These are phyloP conservation scores for Nezara viridula DNA, from an alignment of 2,888 invertebrate species.

Conservation along the genomic window DNA sequence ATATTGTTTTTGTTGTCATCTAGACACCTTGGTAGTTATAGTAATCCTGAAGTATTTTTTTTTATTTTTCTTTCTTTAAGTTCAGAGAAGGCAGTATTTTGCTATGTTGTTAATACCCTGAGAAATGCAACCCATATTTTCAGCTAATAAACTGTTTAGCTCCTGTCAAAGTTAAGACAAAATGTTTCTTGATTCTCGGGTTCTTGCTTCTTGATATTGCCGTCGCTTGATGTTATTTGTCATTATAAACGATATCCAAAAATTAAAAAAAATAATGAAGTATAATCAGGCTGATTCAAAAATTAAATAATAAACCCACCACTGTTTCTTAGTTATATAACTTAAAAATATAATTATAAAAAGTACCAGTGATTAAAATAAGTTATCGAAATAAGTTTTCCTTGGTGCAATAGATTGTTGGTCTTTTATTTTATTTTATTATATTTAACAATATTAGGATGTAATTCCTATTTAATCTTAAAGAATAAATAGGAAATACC, in stretches of 20 bases:
- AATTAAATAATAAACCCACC: not conserved
- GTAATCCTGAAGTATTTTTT: no score
- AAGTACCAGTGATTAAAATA: not conserved
- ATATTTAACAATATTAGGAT: not conserved
- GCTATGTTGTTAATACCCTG: not conserved
- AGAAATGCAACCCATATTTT: not conserved
- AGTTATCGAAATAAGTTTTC: not conserved
- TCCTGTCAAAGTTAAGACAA: not conserved
- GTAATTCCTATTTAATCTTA: not conserved
- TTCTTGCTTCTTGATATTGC: not conserved
- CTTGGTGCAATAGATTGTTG: not conserved
- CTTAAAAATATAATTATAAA: not conserved
- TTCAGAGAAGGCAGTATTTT: not conserved
- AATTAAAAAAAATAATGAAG: not conserved
- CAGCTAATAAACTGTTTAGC: not conserved
- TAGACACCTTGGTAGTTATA: no score
- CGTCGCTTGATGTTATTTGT: not conserved
- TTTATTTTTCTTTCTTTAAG: not conserved
- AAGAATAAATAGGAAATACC: not conserved
- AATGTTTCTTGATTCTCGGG: not conserved
- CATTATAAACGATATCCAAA: not conserved
- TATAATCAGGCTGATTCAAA: not conserved
- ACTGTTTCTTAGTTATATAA: not conserved
- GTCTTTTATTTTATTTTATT: not conserved
- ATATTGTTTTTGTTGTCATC: no score